A percentile compares a stretch with the other conserved stretches of the same genome.
These are phyloP conservation scores for Chauna torquata DNA, from an alignment of 2,113 vertebrate genomes.

Conservation along the genomic window DNA sequence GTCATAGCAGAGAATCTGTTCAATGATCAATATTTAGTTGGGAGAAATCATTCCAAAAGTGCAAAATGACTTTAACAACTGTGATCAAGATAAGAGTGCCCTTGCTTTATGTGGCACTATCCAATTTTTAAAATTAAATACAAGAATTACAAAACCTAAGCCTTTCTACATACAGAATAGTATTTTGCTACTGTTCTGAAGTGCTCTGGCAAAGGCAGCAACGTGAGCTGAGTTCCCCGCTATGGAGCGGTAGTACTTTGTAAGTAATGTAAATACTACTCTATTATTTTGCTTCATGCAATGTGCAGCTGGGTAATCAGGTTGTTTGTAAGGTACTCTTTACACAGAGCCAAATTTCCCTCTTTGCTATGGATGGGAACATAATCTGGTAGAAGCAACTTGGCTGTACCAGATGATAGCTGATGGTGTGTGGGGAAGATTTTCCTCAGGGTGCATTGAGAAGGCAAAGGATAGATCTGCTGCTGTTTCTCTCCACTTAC, in stretches of 20 bases:
- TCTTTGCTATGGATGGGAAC: neutral
- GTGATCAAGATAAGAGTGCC: neutral
- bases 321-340: neutral
- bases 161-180: neutral
- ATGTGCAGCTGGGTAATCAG: neutral
- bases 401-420: neutral
- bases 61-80: neutral
- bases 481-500: neutral
- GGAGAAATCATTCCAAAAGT: neutral
- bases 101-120: neutral
- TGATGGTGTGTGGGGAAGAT: neutral
- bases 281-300: neutral
- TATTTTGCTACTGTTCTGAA: neutral
- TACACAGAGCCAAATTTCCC: neutral
- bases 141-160: neutral
- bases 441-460: neutral
- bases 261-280: neutral
- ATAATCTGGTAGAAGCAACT: neutral
- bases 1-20: neutral
- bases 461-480: neutral
- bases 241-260: neutral
- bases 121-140: neutral
- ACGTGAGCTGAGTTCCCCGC: neutral
- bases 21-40: neutral
- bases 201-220: neutral